phyloP scores from a whole-genome alignment of 37 sponge, comb jelly and placozoan species.

The Axinella damicornis region DNA sequence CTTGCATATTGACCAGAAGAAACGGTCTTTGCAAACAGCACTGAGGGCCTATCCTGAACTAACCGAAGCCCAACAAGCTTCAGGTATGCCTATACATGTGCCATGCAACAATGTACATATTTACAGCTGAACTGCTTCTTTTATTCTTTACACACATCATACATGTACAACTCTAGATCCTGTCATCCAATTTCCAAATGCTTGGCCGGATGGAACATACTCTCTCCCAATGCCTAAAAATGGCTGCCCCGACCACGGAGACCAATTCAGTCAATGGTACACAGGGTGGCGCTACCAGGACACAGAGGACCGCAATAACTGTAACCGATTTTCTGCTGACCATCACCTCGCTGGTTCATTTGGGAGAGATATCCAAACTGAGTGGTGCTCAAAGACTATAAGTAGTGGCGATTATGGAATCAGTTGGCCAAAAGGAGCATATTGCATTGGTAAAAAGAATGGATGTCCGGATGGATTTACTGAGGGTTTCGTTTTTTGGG shows the following conservation, averaged over 20 bases:
- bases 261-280: not conserved
- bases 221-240: not conserved
- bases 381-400: not conserved
- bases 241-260: slow-evolving; percentile 6
- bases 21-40: no score
- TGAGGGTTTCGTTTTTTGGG: slow-evolving; percentile 20
- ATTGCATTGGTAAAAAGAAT: slow-evolving; percentile 31
- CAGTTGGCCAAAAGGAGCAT: slow-evolving; percentile 38
- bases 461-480: slow-evolving; percentile 27
- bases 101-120: no score
- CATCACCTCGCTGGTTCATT: not conserved
- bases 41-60: no score
- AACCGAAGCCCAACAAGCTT: no score
- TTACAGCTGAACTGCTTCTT: no score
- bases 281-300: slow-evolving; percentile 17
- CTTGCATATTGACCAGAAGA: no score
- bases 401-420: not conserved
- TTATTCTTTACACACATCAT: no score
- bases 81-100: no score
- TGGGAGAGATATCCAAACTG: not conserved
- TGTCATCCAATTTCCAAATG: no score
- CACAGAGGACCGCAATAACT: slow-evolving; percentile 1
- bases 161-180: no score
- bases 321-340: not conserved
- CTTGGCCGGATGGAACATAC: slow-evolving; percentile 40